These are phyloP conservation scores for Heliconius hewitsoni DNA, from an alignment of 1,140 invertebrate genomes.

Conservation along the genomic window DNA sequence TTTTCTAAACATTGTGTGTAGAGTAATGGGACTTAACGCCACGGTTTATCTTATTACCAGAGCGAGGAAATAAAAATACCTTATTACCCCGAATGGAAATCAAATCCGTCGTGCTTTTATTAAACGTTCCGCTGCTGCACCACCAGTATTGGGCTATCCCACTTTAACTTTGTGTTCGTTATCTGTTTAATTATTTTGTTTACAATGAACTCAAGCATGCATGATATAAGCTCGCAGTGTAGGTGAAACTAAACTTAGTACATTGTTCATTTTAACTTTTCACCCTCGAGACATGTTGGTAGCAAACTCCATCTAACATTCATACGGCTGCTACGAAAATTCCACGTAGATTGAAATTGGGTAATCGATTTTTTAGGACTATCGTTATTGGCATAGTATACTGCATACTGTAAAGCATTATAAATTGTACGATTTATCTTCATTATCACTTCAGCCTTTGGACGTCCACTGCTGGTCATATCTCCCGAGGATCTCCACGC, in stretches of 20 bases:
- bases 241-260: constrained; percentile 22
- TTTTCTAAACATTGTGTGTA: neutral
- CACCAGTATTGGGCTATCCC: neutral
- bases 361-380: constrained; percentile 8
- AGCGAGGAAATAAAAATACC: neutral
- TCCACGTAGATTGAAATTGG: constrained; percentile 13
- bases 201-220: constrained; percentile 1
- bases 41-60: neutral
- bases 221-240: neutral
- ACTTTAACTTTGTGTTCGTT: neutral
- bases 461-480: too few relatives aligned
- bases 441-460: too few relatives aligned
- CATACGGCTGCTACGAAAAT: constrained; percentile 6
- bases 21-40: neutral
- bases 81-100: neutral
- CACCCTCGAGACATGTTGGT: constrained; percentile 21
- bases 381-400: neutral
- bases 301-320: constrained; percentile 29
- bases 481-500: too few relatives aligned
- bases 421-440: too few relatives aligned
- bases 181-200: constrained; percentile 3
- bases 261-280: constrained; percentile 25
- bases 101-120: neutral
- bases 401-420: neutral
- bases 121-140: neutral